Conservation (phyloP, 2,888 invertebrate species). For the Laothoe populi region DNA sequence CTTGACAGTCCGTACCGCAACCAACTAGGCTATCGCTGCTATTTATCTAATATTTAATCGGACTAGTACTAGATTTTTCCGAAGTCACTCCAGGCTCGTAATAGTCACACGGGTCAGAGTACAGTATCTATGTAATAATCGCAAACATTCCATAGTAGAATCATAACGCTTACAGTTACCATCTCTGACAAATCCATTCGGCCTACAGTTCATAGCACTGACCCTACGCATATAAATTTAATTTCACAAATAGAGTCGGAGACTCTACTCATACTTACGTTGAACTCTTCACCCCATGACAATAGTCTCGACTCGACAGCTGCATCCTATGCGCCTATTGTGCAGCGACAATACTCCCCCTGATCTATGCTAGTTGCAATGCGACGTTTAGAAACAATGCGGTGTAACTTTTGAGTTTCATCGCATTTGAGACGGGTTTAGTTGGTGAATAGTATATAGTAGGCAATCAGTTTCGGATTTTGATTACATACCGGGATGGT, state of each 20-base stretch:
- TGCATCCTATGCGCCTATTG: slow-evolving; percentile 38
- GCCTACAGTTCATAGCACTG: neutral
- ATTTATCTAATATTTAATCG: no score
- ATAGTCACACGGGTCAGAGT: no score
- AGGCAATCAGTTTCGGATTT: no score
- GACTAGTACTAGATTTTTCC: no score
- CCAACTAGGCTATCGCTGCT: no score
- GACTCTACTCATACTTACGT: neutral
- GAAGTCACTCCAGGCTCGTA: no score
- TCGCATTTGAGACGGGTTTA: slow-evolving; percentile 4
- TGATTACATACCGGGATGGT: no score
- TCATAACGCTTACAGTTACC: neutral
- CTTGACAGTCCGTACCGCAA: no score
- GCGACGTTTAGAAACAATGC: slow-evolving; percentile 21
- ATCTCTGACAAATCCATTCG: neutral
- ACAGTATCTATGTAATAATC: slow-evolving; percentile 12
- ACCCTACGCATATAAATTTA: slow-evolving; percentile 28
- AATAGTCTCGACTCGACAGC: slow-evolving; percentile 33
- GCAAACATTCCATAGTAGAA: no score
- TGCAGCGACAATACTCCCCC: slow-evolving; percentile 40
- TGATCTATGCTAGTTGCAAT: slow-evolving; percentile 30
- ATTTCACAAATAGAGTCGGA: slow-evolving; percentile 26
- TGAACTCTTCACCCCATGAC: slow-evolving; percentile 24
- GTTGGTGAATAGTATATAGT: no score
- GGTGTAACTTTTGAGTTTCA: neutral